These are phyloP conservation scores for Etheostoma perlongum DNA, from an alignment of 2,797 vertebrate genomes.

Conservation along the genomic window DNA sequence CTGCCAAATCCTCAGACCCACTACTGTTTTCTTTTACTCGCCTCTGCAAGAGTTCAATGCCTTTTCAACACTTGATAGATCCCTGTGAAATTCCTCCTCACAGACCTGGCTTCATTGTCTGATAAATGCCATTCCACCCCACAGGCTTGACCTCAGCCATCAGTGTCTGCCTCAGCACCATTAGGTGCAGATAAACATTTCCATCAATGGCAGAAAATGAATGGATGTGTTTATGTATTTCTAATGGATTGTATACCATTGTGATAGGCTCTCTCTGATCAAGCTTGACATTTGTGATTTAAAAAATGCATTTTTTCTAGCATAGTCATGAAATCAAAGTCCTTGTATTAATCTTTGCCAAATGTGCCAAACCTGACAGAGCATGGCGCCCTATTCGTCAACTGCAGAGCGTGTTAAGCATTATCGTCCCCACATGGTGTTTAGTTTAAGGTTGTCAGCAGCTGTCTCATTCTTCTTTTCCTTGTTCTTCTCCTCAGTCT, in stretches of 20 bases:
- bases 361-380: conserved; percentile 48
- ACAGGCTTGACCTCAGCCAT: conserved; percentile 31
- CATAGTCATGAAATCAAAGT: conserved; percentile 6
- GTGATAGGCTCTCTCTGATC: conserved; percentile 23
- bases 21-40: conserved; percentile 69
- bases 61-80: conserved; percentile 62
- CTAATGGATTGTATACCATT: conserved; percentile 43
- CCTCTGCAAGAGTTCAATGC: conserved; percentile 37
- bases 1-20: conserved; percentile 61
- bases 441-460: conserved; percentile 29
- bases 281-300: conserved; percentile 35
- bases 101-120: conserved; percentile 62
- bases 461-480: conserved; percentile 32
- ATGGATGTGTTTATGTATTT: conserved; percentile 49
- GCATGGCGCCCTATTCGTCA: conserved; percentile 13
- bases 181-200: conserved; percentile 51
- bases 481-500: conserved; percentile 62
- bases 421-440: conserved; percentile 8
- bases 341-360: conserved; percentile 40
- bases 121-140: conserved; percentile 51
- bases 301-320: conserved; percentile 31
- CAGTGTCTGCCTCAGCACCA: conserved; percentile 39
- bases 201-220: conserved; percentile 36
- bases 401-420: conserved; percentile 1
- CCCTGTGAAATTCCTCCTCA: conserved; percentile 67